Base-by-base conservation (phyloP, 2,797 vertebrate genomes). In the Coluber constrictor region DNA sequence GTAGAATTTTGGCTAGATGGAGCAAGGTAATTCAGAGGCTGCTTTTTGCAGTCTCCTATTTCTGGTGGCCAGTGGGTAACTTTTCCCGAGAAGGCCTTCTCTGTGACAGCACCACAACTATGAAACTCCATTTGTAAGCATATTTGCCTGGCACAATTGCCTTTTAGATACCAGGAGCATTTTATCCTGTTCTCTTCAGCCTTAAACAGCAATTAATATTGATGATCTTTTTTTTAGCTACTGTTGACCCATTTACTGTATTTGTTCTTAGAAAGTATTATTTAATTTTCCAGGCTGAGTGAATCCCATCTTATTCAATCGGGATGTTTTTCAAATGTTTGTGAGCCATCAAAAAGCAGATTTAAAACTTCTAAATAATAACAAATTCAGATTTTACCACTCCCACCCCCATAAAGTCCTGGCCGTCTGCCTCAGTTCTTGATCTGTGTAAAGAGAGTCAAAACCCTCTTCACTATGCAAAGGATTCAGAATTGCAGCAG, bases 191-290 rank as follows among this genome's bases (percentile, higher is more conserved):
- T 90, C 70, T 63, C 47, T 43, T 63, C 20, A 63, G 74, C 59
- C n/a, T 92, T 43, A 13, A 61, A 61, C 29, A 63, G 88, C 88
- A 86, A 90, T 90, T 86, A 92, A 90, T 86, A 90, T 90, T 88
- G 63, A 74, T 79, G 37, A 47, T 90, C 70, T n/a, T 29, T 66
- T 15, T 66, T 60, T 90, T 56, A 92, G 74, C 74, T 29, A 89
- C 15, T n/a, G 9, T 63, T 59, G 60, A 56, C 88, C 47, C 86
- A 90, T 63, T 61, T 88, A 61, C 60, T 56, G 43, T 60, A 79
- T 92, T 57, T 43, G 27, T 61, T 79, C 89, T 55, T 37, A 86
- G 57, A 25, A 15, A 63, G 25, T n/a, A 90, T 90, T 63, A 90
- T 86, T 86, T 89, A 61, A 90, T 88, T 89, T 92, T 54, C 13